Percentiles rank a stretch among this genome's conserved stretches.
Evolutionary conservation across 1,140 invertebrate genomes (phyloP).

Genomic region (Aplysia californica): DNA sequence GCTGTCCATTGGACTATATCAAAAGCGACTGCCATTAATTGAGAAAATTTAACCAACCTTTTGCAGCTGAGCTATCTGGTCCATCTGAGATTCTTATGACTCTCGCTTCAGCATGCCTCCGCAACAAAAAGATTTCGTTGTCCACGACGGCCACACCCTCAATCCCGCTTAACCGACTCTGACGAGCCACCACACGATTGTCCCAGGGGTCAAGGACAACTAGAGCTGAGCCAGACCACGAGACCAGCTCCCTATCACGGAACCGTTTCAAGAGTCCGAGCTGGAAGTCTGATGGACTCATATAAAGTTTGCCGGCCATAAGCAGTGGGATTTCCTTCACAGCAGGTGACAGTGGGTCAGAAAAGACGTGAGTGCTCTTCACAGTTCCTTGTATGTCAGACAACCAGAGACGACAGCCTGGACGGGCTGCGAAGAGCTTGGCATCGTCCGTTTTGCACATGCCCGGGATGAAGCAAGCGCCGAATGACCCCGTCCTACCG

Average conservation of each 20-base stretch:
- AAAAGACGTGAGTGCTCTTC: constrained; percentile 86
- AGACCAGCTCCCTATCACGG: constrained; percentile 78
- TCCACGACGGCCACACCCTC: constrained; percentile 72
- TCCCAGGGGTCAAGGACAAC: constrained; percentile 81
- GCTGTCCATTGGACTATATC: too few species aligned
- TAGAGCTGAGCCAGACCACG: constrained; percentile 78
- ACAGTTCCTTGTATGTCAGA: constrained; percentile 81
- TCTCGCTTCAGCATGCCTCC: constrained; percentile 58
- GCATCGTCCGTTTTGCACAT: constrained; percentile 58
- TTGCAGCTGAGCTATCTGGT: constrained; percentile 28
- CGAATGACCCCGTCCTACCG: constrained; percentile 62
- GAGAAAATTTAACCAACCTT: background rate
- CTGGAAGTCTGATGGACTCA: constrained; percentile 59
- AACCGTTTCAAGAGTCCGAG: constrained; percentile 79
- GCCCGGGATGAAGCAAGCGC: constrained; percentile 61
- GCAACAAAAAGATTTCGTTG: constrained; percentile 83
- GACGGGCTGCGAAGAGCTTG: constrained; percentile 79
- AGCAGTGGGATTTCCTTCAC: constrained; percentile 44
- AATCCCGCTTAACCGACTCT: constrained; percentile 69
- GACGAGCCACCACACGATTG: constrained; percentile 68
- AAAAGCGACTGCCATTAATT: too few species aligned
- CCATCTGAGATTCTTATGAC: constrained; percentile 48
- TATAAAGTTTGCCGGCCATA: constrained; percentile 12
- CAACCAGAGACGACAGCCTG: constrained; percentile 84
- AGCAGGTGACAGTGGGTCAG: constrained; percentile 71